Conservation (phyloP, 2,113 vertebrate genomes). For the Callorhinus ursinus region DNA sequence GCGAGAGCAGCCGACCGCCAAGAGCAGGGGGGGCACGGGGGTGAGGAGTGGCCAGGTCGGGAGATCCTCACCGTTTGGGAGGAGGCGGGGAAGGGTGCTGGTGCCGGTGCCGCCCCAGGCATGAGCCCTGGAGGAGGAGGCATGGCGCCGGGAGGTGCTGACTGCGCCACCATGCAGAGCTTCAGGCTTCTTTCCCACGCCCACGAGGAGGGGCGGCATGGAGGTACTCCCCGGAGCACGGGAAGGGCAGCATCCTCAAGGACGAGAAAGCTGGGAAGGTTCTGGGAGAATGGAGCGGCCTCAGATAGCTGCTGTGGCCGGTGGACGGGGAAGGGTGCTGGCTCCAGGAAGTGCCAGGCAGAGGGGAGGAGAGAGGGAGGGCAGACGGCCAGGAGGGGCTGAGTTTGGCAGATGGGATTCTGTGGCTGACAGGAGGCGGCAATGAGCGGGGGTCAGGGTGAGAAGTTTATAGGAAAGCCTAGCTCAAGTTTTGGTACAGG, state of each 20-base stretch:
- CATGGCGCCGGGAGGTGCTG: rapidly evolving
- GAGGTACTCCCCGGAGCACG: rapidly evolving
- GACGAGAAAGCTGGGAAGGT: neutral
- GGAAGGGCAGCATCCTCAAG: neutral
- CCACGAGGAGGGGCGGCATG: neutral
- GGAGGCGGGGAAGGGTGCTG: neutral
- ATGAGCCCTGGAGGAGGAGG: neutral
- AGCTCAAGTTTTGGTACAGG: too few relatives aligned
- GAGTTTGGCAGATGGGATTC: neutral
- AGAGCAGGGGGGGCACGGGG: neutral
- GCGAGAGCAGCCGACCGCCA: rapidly evolving
- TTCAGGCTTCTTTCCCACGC: too few relatives aligned
- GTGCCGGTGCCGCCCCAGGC: neutral
- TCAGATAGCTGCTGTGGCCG: neutral
- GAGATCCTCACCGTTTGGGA: neutral
- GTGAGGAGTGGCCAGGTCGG: neutral
- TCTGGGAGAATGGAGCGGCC: rapidly evolving
- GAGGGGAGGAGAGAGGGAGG: neutral
- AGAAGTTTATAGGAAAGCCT: neutral
- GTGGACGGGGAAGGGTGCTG: neutral
- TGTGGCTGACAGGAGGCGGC: neutral
- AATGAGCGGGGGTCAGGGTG: neutral
- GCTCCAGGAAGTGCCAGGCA: neutral
- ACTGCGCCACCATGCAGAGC: neutral
- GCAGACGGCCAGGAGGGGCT: neutral